These are phyloP conservation scores for Propithecus perrieri DNA, from an alignment of 2,797 vertebrate species.

Conservation along the genomic window DNA sequence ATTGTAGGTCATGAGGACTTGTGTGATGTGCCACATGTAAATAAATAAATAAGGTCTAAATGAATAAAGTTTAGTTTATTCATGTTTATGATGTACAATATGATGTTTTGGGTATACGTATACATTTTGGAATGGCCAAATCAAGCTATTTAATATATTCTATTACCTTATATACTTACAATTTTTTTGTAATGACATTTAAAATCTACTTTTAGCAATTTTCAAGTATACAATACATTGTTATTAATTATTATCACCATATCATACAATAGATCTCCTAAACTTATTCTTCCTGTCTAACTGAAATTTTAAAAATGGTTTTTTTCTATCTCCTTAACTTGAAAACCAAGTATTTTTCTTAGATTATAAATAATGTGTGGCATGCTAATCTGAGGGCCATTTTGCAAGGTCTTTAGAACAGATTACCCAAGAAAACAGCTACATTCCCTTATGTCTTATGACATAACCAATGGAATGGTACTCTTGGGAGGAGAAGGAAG, in stretches of 20 bases:
- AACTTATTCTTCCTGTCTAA: background rate
- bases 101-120: background rate
- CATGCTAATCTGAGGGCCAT: background rate
- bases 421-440: background rate
- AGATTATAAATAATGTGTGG: background rate
- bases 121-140: background rate
- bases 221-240: background rate
- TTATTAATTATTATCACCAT: background rate
- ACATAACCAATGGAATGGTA: background rate
- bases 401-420: conserved; percentile 29
- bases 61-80: background rate
- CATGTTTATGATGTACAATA: background rate
- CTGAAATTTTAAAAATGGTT: background rate
- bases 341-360: background rate
- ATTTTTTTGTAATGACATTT: background rate
- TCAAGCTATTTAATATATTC: background rate
- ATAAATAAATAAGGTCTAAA: background rate
- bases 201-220: background rate
- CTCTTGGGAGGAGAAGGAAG: background rate
- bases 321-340: background rate
- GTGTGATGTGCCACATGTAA: background rate
- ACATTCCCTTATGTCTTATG: background rate
- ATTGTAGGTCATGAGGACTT: background rate
- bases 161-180: background rate
- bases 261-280: background rate